Conservation (phyloP, 2,888 invertebrate species). For the Leptopilina syphax region DNA sequence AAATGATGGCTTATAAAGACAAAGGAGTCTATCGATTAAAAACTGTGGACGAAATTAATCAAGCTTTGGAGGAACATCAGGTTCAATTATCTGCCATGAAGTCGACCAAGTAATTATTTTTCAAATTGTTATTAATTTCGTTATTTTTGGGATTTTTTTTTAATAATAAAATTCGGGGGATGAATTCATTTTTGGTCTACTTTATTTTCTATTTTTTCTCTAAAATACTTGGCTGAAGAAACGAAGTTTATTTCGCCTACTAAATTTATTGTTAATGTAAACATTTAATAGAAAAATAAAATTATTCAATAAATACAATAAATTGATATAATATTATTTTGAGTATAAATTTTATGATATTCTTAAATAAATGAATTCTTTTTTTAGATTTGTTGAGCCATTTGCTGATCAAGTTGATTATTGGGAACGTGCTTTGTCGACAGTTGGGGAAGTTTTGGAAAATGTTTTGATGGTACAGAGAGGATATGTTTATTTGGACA, state of each 20-base stretch:
- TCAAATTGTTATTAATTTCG: neutral
- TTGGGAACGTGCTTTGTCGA: slow-evolving; percentile 91
- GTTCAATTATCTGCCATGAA: slow-evolving; percentile 92
- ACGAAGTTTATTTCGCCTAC: too few relatives aligned
- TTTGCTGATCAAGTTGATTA: slow-evolving; percentile 90
- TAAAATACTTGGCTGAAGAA: too few relatives aligned
- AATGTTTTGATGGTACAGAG: slow-evolving; percentile 88
- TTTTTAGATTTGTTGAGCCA: slow-evolving; percentile 86
- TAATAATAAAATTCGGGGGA: too few relatives aligned
- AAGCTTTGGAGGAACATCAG: slow-evolving; percentile 90
- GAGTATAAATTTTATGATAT: too few relatives aligned
- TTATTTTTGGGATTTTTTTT: neutral
- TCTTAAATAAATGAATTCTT: too few relatives aligned
- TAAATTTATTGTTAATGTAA: too few relatives aligned
- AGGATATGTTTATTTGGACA: slow-evolving; percentile 92
- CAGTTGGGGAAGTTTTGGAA: slow-evolving; percentile 90
- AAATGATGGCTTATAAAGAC: slow-evolving; percentile 85
- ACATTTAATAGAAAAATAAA: too few relatives aligned
- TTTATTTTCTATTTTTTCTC: too few relatives aligned
- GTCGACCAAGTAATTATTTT: slow-evolving; percentile 80
- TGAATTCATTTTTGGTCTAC: too few relatives aligned
- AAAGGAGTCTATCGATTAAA: slow-evolving; percentile 83
- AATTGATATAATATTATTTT: too few relatives aligned
- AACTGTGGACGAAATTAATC: slow-evolving; percentile 87
- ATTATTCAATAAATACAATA: too few relatives aligned